Percentiles rank a stretch among this genome's conserved stretches.
Conservation (phyloP, 2,113 vertebrate species). For the Amazona vittata region DNA sequence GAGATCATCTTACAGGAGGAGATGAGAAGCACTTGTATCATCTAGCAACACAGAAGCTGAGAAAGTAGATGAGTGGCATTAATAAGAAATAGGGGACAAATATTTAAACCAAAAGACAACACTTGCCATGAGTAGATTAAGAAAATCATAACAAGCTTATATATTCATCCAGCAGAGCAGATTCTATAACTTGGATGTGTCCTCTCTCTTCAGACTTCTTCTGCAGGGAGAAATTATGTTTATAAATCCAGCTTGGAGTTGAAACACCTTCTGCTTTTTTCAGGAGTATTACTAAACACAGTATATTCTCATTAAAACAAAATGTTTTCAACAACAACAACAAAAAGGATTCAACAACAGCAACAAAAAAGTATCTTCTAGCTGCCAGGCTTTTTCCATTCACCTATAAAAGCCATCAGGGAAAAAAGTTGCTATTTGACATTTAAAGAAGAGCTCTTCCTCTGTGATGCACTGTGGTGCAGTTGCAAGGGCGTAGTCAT, state of each 20-base stretch:
- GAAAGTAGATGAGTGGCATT: neutral
- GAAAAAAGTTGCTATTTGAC: neutral
- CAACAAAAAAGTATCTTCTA: neutral
- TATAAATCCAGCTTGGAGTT: neutral
- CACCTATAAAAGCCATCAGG: conserved; percentile 7
- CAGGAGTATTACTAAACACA: neutral
- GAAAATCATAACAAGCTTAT: neutral
- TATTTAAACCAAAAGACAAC: neutral
- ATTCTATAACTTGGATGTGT: neutral
- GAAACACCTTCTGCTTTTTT: neutral
- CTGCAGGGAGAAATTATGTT: neutral
- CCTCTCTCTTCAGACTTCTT: neutral
- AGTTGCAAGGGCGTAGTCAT: conserved; percentile 35
- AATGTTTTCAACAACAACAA: neutral
- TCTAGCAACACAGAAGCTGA: neutral
- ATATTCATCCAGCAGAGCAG: neutral
- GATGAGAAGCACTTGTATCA: neutral
- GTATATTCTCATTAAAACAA: neutral
- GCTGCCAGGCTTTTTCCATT: neutral
- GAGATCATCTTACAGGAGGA: neutral
- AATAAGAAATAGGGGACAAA: neutral
- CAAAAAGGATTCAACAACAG: neutral
- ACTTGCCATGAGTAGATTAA: neutral
- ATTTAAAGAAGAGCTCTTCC: conserved; percentile 32
- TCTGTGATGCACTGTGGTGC: conserved; percentile 7